phyloP scores from a whole-genome alignment of 2,888 invertebrate genomes.

The Mallateleia sp. region DNA sequence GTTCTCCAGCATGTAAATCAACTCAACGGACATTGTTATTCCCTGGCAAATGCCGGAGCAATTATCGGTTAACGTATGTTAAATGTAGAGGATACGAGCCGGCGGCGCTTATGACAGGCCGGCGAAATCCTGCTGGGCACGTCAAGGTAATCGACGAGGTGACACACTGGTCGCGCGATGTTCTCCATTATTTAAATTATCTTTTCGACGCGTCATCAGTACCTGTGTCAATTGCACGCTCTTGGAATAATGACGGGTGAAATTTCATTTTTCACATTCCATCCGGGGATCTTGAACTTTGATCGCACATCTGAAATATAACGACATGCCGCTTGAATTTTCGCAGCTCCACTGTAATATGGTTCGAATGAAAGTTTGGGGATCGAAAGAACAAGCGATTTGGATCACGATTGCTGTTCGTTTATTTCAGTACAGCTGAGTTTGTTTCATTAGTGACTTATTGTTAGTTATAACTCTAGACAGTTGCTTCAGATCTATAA shows the following conservation, averaged over 20 bases:
- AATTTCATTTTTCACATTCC: too few species aligned
- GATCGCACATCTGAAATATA: too few species aligned
- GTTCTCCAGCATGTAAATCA: slow-evolving; percentile 77
- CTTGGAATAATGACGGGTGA: slow-evolving; percentile 47
- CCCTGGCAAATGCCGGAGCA: slow-evolving; percentile 78
- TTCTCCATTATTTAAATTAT: slow-evolving; percentile 74
- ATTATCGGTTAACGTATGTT: slow-evolving; percentile 85
- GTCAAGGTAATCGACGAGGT: slow-evolving; percentile 82
- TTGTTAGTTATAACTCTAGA: slow-evolving; percentile 48
- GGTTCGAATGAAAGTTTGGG: too few species aligned
- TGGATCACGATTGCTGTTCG: slow-evolving; percentile 11
- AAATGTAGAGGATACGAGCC: slow-evolving; percentile 83
- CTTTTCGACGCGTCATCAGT: slow-evolving; percentile 67
- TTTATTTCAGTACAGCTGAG: slow-evolving; percentile 53
- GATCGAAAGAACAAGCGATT: background rate
- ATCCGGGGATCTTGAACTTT: too few species aligned
- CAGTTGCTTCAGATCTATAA: slow-evolving; percentile 63
- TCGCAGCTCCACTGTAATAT: too few species aligned
- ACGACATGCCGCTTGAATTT: too few species aligned
- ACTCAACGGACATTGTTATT: slow-evolving; percentile 72
- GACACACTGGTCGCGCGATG: slow-evolving; percentile 72
- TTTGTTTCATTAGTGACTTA: slow-evolving; percentile 42
- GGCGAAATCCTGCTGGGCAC: slow-evolving; percentile 79
- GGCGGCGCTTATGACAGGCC: slow-evolving; percentile 83
- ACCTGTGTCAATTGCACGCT: slow-evolving; percentile 58